Conservation (phyloP, 2,113 vertebrate species). For the Apistogramma diplotaenia region DNA sequence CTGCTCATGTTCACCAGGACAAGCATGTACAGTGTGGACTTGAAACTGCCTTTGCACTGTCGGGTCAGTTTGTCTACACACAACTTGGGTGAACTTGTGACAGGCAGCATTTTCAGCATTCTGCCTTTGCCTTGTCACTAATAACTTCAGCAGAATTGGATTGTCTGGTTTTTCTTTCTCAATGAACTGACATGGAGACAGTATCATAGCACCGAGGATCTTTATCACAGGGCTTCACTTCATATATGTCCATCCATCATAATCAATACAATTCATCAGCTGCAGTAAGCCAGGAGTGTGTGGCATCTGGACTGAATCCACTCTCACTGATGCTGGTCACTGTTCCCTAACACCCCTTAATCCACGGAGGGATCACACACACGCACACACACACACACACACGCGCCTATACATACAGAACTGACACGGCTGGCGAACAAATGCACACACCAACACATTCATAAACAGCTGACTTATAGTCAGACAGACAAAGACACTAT, state of each 20-base stretch:
- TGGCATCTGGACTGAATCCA: conserved; percentile 52
- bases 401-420: background rate
- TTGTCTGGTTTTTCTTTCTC: background rate
- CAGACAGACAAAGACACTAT: background rate
- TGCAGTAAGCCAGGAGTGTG: conserved; percentile 9
- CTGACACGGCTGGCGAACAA: background rate
- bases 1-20: background rate
- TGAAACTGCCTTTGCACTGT: no score
- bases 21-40: background rate
- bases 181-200: background rate
- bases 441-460: background rate
- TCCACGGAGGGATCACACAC: conserved; percentile 1
- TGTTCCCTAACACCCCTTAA: conserved; percentile 57
- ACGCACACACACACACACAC: background rate
- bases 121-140: background rate
- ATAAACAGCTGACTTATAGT: background rate
- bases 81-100: no score
- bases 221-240: background rate
- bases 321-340: conserved; percentile 60
- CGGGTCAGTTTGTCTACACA: background rate
- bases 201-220: background rate
- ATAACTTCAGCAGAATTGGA: background rate
- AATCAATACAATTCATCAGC: background rate
- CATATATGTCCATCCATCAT: background rate
- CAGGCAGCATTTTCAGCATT: background rate